Evolutionary conservation across 2,113 vertebrate genomes (phyloP).

Genomic region (Ophiodon elongatus): DNA sequence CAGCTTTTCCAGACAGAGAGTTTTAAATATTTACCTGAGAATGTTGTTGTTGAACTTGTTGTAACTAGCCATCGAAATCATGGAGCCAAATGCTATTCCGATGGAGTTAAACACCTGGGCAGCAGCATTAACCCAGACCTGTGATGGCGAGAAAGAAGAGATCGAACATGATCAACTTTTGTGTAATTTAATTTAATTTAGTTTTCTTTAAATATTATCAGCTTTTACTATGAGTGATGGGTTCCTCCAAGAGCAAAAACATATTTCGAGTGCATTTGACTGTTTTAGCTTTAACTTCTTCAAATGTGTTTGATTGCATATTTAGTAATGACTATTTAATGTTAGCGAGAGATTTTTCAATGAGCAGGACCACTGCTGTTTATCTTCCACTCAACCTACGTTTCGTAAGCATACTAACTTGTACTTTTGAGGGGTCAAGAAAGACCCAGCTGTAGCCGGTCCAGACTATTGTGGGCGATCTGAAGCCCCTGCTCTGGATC

Average conservation of each 20-base stretch:
- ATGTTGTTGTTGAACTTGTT: slow-evolving; percentile 86
- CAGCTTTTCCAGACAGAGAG: neutral
- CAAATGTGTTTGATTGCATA: neutral
- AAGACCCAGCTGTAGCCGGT: neutral
- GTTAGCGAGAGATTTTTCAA: neutral
- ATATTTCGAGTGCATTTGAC: neutral
- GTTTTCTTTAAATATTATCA: neutral
- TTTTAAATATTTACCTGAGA: slow-evolving; percentile 69
- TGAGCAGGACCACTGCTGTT: neutral
- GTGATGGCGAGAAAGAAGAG: neutral
- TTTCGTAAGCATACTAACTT: neutral
- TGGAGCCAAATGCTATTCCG: slow-evolving; percentile 83
- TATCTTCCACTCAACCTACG: neutral
- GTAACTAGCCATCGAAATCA: slow-evolving; percentile 86
- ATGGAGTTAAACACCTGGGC: slow-evolving; percentile 85
- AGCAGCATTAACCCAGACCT: slow-evolving; percentile 86
- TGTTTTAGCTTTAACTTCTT: neutral
- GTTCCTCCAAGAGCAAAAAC: neutral
- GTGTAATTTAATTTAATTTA: slow-evolving; percentile 2
- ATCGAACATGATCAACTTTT: neutral
- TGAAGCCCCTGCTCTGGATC: neutral
- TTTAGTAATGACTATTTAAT: neutral
- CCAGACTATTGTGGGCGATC: neutral
- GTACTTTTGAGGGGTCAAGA: neutral
- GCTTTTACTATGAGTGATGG: neutral